phyloP scores from a whole-genome alignment of 2,888 invertebrate species.

The Drosophila anomalata region DNA sequence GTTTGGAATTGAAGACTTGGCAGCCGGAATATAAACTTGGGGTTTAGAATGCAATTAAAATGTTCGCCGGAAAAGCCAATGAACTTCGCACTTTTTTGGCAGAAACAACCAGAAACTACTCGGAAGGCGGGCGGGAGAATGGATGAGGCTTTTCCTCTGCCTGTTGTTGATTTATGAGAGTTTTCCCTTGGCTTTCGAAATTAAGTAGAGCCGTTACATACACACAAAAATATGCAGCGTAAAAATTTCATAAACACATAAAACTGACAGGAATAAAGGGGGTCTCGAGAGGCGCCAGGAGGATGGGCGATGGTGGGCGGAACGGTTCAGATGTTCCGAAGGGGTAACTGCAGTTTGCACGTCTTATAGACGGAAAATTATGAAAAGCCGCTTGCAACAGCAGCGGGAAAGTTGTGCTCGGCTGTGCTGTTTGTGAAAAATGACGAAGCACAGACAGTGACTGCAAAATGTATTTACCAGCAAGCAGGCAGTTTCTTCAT shows the following conservation, averaged over 20 bases:
- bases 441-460: slow-evolving; percentile 62
- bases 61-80: slow-evolving; percentile 62
- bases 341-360: slow-evolving; percentile 67
- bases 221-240: slow-evolving; percentile 73
- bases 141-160: slow-evolving; percentile 44
- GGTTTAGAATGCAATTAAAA: slow-evolving; percentile 73
- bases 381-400: slow-evolving; percentile 63
- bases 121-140: not conserved
- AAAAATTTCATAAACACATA: slow-evolving; percentile 77
- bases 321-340: slow-evolving; percentile 8
- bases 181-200: slow-evolving; percentile 58
- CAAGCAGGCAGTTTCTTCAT: slow-evolving; percentile 61
- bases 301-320: not conserved
- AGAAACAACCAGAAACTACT: slow-evolving; percentile 17
- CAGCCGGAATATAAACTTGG: slow-evolving; percentile 66
- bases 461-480: slow-evolving; percentile 57
- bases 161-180: slow-evolving; percentile 75
- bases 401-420: slow-evolving; percentile 6
- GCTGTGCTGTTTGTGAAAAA: slow-evolving; percentile 72
- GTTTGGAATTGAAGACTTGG: slow-evolving; percentile 59
- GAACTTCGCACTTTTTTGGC: slow-evolving; percentile 56
- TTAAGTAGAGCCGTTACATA: slow-evolving; percentile 73
- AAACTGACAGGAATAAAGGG: slow-evolving; percentile 64
- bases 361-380: slow-evolving; percentile 74
- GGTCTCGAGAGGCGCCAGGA: slow-evolving; percentile 17